Percentiles rank a stretch among this genome's conserved stretches.
Conservation (phyloP, 2,113 vertebrate species). For the Canis aureus region DNA sequence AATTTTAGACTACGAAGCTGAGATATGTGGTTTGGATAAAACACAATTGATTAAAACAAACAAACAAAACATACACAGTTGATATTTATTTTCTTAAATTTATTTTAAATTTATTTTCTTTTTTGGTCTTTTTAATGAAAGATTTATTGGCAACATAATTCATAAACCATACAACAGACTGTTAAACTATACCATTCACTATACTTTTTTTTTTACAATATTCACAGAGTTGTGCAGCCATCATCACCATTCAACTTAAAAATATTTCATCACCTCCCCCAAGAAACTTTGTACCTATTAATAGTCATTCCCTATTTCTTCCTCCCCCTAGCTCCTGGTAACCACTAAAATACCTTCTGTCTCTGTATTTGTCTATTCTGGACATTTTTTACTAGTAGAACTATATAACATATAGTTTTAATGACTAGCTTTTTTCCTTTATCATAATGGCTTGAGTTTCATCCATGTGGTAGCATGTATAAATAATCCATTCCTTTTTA, state of each 20-base stretch:
- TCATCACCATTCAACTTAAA: background rate
- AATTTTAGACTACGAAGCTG: background rate
- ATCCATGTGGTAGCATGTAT: background rate
- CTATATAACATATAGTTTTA: background rate
- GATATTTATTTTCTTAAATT: background rate
- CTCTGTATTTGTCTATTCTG: background rate
- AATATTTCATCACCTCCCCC: background rate
- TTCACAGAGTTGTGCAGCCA: background rate
- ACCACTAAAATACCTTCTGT: background rate
- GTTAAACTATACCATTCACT: background rate
- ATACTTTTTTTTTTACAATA: background rate
- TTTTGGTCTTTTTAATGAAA: background rate
- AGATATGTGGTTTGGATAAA: background rate
- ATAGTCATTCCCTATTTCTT: background rate
- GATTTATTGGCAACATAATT: background rate
- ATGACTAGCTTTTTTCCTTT: background rate
- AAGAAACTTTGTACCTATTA: background rate
- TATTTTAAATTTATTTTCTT: background rate
- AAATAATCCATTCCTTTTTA: background rate
- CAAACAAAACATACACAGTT: background rate
- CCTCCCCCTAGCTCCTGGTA: background rate
- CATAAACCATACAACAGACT: background rate
- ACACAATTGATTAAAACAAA: background rate
- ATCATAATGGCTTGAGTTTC: background rate
- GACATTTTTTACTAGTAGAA: background rate